Evolutionary conservation across 1,140 invertebrate species (phyloP).

Genomic region (Papilio glaucus): DNA sequence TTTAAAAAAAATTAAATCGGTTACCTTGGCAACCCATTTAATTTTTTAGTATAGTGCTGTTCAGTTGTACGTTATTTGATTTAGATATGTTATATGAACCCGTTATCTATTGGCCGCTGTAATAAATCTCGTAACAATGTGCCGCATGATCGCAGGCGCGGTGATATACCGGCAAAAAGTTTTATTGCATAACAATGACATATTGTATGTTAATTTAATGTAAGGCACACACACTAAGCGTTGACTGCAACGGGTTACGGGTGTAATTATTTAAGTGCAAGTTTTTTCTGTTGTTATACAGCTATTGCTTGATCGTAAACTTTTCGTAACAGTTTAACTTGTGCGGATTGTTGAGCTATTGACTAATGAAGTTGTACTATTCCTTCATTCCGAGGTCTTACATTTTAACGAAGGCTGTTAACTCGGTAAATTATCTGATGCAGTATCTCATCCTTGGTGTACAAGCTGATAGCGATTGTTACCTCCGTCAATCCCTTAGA

Average conservation of each 20-base stretch:
- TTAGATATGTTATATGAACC: neutral
- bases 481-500: too few relatives aligned
- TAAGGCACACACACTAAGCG: neutral
- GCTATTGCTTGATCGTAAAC: neutral
- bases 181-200: constrained; percentile 4
- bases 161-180: constrained; percentile 9
- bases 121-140: constrained; percentile 12
- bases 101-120: constrained; percentile 1
- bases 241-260: neutral
- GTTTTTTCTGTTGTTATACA: neutral
- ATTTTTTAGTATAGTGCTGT: too few relatives aligned
- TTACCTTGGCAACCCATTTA: too few relatives aligned
- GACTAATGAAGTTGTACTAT: neutral
- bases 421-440: too few relatives aligned
- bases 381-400: too few relatives aligned
- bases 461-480: too few relatives aligned
- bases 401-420: too few relatives aligned
- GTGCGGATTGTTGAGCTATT: neutral
- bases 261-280: neutral
- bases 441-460: too few relatives aligned
- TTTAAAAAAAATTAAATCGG: too few relatives aligned
- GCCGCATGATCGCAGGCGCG: neutral
- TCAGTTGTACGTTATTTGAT: neutral
- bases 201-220: constrained; percentile 19
- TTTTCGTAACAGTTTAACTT: constrained; percentile 9